phyloP scores from a whole-genome alignment of 2,113 vertebrate genomes.

The Dicerorhinus sumatrensis region DNA sequence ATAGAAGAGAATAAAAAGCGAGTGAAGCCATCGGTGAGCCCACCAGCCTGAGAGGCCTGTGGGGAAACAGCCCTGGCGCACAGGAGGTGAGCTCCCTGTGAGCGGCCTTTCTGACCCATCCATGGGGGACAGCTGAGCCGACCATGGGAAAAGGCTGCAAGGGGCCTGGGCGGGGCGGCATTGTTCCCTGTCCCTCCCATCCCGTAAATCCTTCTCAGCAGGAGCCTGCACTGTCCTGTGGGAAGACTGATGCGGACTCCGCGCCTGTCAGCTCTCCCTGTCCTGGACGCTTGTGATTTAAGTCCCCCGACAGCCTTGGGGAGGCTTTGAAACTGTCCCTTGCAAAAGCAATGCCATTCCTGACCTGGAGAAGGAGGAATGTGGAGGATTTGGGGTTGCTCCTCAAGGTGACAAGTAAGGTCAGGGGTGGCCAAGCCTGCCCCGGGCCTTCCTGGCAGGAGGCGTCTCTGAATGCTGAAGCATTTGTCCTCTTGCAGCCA shows the following conservation, averaged over 20 bases:
- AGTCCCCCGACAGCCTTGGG: neutral
- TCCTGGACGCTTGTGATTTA: constrained; percentile 33
- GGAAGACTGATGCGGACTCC: constrained; percentile 67
- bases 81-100: neutral
- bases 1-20: neutral
- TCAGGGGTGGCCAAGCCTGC: neutral
- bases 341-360: constrained; percentile 26
- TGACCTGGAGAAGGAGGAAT: neutral
- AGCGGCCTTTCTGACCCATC: neutral
- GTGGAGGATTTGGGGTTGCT: neutral
- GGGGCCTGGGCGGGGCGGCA: neutral
- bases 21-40: neutral
- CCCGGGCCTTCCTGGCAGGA: neutral
- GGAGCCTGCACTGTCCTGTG: constrained; percentile 37
- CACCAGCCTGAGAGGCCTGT: neutral
- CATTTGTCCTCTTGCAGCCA: neutral
- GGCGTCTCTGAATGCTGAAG: neutral
- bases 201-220: constrained; percentile 57
- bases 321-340: neutral
- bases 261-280: constrained; percentile 31
- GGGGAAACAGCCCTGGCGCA: neutral
- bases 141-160: constrained; percentile 59
- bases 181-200: neutral
- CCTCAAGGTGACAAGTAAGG: neutral
- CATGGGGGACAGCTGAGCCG: neutral